Conservation (phyloP, 2,113 vertebrate genomes). For the Daphoenositta chrysoptera region DNA sequence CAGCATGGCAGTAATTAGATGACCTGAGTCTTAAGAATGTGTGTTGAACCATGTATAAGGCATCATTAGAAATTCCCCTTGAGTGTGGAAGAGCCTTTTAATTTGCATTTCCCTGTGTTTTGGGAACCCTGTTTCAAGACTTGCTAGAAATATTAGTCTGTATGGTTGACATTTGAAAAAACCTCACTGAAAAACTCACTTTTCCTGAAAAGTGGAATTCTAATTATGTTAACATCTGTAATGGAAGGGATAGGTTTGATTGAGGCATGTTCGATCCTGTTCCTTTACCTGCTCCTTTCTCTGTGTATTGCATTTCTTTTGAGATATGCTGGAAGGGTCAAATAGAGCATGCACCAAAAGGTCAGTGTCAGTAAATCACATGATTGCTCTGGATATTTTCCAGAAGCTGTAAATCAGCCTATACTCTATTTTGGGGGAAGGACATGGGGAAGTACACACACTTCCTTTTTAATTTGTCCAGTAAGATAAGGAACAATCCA, state of each 20-base stretch:
- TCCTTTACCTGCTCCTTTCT: neutral
- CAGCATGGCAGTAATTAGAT: neutral
- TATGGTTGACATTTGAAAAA: neutral
- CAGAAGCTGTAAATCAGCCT: neutral
- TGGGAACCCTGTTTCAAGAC: neutral
- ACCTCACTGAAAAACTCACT: neutral
- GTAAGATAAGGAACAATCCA: neutral
- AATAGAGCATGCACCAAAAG: neutral
- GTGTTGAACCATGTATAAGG: neutral
- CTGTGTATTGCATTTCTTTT: neutral
- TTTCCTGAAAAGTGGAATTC: neutral
- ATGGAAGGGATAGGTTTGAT: neutral
- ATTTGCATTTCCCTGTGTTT: neutral
- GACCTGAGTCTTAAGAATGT: neutral
- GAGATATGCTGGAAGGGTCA: neutral
- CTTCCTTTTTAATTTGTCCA: neutral
- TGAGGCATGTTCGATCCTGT: neutral
- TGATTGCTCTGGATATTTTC: neutral
- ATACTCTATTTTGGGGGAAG: neutral
- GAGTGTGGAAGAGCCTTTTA: neutral
- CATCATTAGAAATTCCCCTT: neutral
- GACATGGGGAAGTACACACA: neutral
- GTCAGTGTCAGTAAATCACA: neutral
- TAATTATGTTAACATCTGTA: neutral
- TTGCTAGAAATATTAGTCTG: neutral